Conservation (phyloP, 2,113 vertebrate genomes). For the Actenoides lindsayi region DNA sequence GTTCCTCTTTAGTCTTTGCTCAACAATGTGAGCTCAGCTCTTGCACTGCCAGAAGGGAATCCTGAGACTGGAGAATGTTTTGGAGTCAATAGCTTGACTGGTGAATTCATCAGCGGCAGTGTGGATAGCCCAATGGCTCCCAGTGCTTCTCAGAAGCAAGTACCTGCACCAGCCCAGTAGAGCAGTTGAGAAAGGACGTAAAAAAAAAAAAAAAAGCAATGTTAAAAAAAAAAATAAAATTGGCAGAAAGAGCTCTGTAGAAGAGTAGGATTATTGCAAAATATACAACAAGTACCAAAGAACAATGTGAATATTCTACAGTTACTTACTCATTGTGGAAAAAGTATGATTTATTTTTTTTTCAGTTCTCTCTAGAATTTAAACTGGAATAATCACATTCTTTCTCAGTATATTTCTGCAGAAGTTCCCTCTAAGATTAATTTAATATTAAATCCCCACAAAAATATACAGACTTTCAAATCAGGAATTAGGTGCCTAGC, state of each 20-base stretch:
- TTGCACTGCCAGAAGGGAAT: neutral
- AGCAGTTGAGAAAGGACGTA: neutral
- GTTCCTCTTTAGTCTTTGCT: conserved; percentile 1
- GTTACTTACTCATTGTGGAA: neutral
- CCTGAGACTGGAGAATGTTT: neutral
- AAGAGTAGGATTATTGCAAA: neutral
- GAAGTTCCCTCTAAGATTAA: neutral
- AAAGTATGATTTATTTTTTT: neutral
- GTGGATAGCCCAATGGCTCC: neutral
- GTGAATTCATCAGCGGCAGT: neutral
- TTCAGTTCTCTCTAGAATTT: neutral
- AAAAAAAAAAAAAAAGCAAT: neutral
- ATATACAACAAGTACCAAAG: neutral
- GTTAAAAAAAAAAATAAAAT: neutral
- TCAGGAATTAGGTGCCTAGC: neutral
- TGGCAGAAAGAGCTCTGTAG: neutral
- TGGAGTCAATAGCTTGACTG: neutral
- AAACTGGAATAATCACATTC: neutral
- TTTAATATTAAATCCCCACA: neutral
- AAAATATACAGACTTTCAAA: neutral
- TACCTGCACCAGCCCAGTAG: neutral
- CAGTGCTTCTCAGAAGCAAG: neutral
- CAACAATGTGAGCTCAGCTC: neutral
- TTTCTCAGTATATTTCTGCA: neutral
- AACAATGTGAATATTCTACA: neutral